These are phyloP conservation scores for Zygothrica quintamaculata DNA, from an alignment of 2,888 invertebrate genomes.

Conservation along the genomic window DNA sequence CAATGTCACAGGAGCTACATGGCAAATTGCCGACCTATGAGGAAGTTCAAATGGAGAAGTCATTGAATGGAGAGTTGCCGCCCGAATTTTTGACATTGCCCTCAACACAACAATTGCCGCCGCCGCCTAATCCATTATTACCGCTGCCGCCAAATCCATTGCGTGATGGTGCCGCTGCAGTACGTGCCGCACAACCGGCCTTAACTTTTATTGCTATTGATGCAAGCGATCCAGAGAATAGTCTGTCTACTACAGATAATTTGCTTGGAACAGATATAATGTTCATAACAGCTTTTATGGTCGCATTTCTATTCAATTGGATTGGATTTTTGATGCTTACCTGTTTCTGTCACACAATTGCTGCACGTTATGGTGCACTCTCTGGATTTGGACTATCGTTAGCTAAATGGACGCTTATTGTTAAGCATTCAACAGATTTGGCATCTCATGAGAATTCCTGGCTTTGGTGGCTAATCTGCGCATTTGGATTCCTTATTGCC, in stretches of 20 bases:
- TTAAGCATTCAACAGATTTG: constrained; percentile 94
- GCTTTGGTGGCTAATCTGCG: constrained; percentile 97
- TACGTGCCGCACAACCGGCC: constrained; percentile 85
- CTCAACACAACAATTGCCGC: constrained; percentile 75
- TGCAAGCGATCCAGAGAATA: constrained; percentile 88
- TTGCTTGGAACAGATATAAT: constrained; percentile 96
- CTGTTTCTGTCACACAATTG: constrained; percentile 97
- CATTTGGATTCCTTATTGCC: constrained; percentile 94
- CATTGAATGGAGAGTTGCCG: constrained; percentile 89
- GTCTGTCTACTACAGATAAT: constrained; percentile 91
- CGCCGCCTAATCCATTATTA: constrained; percentile 81
- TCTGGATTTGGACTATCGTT: constrained; percentile 96
- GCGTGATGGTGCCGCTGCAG: constrained; percentile 64
- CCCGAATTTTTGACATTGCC: constrained; percentile 81
- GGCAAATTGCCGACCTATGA: constrained; percentile 95
- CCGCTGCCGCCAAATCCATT: constrained; percentile 79
- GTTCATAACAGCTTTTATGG: constrained; percentile 97
- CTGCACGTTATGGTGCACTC: constrained; percentile 95
- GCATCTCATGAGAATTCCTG: constrained; percentile 95
- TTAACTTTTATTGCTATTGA: constrained; percentile 92
- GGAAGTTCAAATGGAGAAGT: constrained; percentile 95
- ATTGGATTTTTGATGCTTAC: constrained; percentile 95
- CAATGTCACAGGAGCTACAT: constrained; percentile 80
- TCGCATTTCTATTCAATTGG: constrained; percentile 98
- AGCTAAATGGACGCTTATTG: constrained; percentile 97